Evolutionary conservation across 1,140 invertebrate species (phyloP).

Genomic region (Eumeta japonica): DNA sequence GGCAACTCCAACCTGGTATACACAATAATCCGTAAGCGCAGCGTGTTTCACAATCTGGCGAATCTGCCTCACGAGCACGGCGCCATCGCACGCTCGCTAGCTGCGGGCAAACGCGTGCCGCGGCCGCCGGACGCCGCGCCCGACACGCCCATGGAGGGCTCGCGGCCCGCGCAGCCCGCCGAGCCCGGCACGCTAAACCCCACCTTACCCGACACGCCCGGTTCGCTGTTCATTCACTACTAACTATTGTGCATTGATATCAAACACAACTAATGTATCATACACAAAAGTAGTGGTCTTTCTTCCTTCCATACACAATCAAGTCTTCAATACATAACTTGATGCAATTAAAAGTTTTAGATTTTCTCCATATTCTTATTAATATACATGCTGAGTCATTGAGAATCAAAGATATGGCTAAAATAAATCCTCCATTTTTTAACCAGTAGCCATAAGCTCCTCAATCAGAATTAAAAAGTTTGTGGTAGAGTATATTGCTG

Average conservation of each 20-base stretch:
- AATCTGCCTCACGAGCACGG: slow-evolving; percentile 92
- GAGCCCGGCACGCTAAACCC: slow-evolving; percentile 89
- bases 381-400: too few species aligned
- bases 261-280: too few species aligned
- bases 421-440: too few species aligned
- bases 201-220: slow-evolving; percentile 83
- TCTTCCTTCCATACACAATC: too few species aligned
- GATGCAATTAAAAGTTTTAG: not conserved
- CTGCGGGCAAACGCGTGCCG: slow-evolving; percentile 12
- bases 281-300: too few species aligned
- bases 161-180: slow-evolving; percentile 80
- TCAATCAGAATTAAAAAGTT: too few species aligned
- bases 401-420: too few species aligned
- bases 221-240: too few species aligned
- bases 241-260: too few species aligned
- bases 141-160: slow-evolving; percentile 79
- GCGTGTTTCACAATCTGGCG: slow-evolving; percentile 94
- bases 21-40: slow-evolving; percentile 96
- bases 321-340: not conserved
- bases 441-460: too few species aligned
- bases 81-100: slow-evolving; percentile 81
- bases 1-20: slow-evolving; percentile 98
- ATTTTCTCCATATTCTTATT: not conserved
- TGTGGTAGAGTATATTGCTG: too few species aligned
- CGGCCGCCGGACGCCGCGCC: slow-evolving; percentile 14